phyloP scores from a whole-genome alignment of 2,113 vertebrate species.

The Nettapus auritus region DNA sequence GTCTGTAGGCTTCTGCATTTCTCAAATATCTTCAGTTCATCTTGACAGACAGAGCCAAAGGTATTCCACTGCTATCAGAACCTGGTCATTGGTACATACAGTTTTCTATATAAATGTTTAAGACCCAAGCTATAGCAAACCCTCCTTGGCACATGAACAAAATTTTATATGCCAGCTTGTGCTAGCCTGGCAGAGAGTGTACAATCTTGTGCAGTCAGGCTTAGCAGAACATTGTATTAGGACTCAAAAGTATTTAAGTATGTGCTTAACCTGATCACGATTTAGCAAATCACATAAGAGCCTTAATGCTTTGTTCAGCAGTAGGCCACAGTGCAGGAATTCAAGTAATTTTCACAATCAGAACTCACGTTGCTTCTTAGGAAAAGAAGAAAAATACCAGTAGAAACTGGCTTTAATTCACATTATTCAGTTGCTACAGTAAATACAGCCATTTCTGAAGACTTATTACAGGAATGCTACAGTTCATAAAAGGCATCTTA shows the following conservation, averaged over 20 bases:
- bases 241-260: conserved; percentile 1
- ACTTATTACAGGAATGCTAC: background rate
- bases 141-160: background rate
- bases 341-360: background rate
- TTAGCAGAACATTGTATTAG: background rate
- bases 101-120: background rate
- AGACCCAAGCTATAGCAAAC: background rate
- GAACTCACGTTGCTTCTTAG: background rate
- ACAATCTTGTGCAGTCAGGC: background rate
- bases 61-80: background rate
- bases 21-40: background rate
- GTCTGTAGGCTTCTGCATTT: background rate
- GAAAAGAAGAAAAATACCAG: background rate
- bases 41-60: background rate
- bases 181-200: background rate
- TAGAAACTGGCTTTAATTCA: background rate
- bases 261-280: background rate
- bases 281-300: background rate
- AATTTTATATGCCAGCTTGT: background rate
- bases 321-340: background rate
- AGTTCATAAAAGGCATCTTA: background rate
- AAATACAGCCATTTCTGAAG: background rate
- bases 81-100: background rate
- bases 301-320: background rate
- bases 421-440: background rate